phyloP scores from a whole-genome alignment of 1,140 invertebrate genomes.

The Pseudomyrmex flavicornis region DNA sequence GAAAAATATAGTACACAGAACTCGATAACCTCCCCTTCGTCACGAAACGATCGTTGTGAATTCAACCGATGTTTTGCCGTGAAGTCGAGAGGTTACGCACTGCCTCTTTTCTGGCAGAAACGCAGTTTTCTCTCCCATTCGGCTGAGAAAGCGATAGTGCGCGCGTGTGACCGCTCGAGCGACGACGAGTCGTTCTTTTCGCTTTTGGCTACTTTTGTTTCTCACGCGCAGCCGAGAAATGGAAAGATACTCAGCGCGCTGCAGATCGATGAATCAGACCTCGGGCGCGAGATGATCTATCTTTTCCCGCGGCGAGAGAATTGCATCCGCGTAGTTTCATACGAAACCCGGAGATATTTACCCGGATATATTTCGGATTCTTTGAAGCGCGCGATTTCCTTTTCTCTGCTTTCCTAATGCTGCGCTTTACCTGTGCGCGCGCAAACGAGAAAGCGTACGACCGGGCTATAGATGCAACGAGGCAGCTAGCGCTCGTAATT shows the following conservation, averaged over 20 bases:
- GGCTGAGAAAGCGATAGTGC: slow-evolving; percentile 59
- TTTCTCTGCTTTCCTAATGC: too few species aligned
- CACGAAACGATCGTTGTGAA: slow-evolving; percentile 4
- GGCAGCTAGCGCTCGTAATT: not conserved
- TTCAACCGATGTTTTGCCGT: slow-evolving; percentile 36
- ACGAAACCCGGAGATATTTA: slow-evolving; percentile 37
- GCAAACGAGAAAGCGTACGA: not conserved
- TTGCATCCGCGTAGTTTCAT: slow-evolving; percentile 44
- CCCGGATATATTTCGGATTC: slow-evolving; percentile 8
- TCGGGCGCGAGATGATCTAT: slow-evolving; percentile 34
- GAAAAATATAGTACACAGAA: slow-evolving; percentile 7
- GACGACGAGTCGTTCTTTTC: slow-evolving; percentile 58
- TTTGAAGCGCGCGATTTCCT: not conserved
- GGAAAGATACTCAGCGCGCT: slow-evolving; percentile 46
- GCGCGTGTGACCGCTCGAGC: slow-evolving; percentile 35
- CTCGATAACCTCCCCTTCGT: not conserved
- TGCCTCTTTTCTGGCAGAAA: not conserved
- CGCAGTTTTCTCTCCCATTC: slow-evolving; percentile 56
- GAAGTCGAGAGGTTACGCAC: slow-evolving; percentile 10
- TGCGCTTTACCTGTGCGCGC: not conserved
- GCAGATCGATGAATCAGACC: slow-evolving; percentile 45
- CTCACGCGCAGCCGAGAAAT: not conserved
- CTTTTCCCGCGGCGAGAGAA: slow-evolving; percentile 33
- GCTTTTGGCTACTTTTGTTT: slow-evolving; percentile 58
- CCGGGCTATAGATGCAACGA: not conserved